A percentile compares a stretch with the other conserved stretches of the same genome.
Evolutionary conservation across 2,797 vertebrate species (phyloP).

Genomic region (Varecia variegata): DNA sequence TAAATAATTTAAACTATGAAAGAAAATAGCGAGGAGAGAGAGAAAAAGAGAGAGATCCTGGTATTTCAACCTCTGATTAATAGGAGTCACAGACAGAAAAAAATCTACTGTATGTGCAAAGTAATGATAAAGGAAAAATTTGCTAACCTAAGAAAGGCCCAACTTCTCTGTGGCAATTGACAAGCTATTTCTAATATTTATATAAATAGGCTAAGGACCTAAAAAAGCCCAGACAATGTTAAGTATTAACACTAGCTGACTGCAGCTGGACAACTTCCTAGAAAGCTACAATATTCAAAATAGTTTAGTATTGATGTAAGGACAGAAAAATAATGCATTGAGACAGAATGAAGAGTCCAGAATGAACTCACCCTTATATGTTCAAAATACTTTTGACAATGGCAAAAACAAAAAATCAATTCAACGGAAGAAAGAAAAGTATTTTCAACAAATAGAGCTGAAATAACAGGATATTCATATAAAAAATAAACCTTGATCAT

Average conservation of each 20-base stretch:
- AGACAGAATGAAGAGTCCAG: not conserved
- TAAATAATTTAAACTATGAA: not conserved
- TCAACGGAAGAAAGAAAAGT: not conserved
- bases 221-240: not conserved
- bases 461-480: not conserved
- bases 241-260: not conserved
- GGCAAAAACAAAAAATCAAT: not conserved
- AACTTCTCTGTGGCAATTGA: not conserved
- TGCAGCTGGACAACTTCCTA: not conserved
- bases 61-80: not conserved
- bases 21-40: not conserved
- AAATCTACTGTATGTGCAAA: not conserved
- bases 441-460: not conserved
- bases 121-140: not conserved
- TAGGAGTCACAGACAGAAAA: not conserved
- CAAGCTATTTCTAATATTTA: not conserved
- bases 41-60: not conserved
- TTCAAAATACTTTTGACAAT: not conserved
- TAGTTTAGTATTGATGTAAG: not conserved
- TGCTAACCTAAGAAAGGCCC: not conserved
- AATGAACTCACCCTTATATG: not conserved
- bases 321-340: not conserved
- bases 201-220: conserved; percentile 19
- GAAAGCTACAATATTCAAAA: not conserved
- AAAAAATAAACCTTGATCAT: not conserved